Evolutionary conservation across 2,888 invertebrate species (phyloP), one percentile per base, ranked within the genome.

Genomic region (Octonoba sinensis): DNA sequence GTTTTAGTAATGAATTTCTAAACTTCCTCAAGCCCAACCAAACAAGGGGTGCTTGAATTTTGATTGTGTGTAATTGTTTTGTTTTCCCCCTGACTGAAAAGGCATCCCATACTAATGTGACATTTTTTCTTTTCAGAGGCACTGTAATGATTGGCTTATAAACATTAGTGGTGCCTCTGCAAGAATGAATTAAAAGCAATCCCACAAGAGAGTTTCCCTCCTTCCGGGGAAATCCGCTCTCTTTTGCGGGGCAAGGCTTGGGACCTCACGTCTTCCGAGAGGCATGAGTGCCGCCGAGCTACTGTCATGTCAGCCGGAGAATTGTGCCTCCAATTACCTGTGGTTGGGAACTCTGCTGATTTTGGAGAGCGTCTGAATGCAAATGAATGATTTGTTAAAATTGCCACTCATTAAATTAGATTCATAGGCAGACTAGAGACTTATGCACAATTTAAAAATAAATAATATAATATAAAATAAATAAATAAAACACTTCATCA

Each of bases 101-200:
- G 36, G 36, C 36, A 36, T 36, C 36, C 36, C 36, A 36, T 36
- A 74, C 73, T 81, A 79, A 79, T 56, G 36, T 72, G 72, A 72
- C 69, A 83, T 75, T 83, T 83, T 83, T 83, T 79, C 70, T 71
- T 83, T 83, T 79, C 83, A 83, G 83, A 83, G 83, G 83, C 83
- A 83, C 83, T 83, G 83, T 83, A 83, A 83, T 79, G 79, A 83
- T 83, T 75, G 82, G 75, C 82, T 69, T 67, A 82, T 71, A 71
- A 75, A 79, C 73, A 78, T 73, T 83, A 83, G 75, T 71, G 71
- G 83, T 83, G 83, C 83, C 83, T 83, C 83, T 83, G 79, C 73
- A 72, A 44, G 76, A 64, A 59, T 44, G 47, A 70, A 70, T 69
- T 73, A 75, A 82, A 75, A 75, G 73, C 74, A 74, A 75, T 74